Conservation (phyloP, 2,797 vertebrate genomes). For the Chelon labrosus region DNA sequence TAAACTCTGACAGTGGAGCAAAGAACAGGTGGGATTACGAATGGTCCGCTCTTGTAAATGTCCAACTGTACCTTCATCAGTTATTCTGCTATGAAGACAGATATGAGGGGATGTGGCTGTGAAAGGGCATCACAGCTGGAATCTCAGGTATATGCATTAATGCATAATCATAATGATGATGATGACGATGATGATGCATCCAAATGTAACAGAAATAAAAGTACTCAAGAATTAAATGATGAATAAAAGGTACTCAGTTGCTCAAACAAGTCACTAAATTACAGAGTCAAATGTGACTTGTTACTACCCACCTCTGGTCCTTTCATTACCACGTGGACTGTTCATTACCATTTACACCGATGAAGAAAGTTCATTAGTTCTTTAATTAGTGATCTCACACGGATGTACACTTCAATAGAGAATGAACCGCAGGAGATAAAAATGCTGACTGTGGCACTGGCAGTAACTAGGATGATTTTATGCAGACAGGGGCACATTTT, state of each 20-base stretch:
- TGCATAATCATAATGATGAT: not conserved
- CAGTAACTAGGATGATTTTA: constrained; percentile 68
- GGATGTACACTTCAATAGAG: constrained; percentile 40
- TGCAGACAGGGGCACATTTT: constrained; percentile 74
- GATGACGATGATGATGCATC: too few relatives aligned
- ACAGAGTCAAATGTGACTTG: not conserved
- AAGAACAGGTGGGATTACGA: too few relatives aligned
- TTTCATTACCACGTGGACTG: too few relatives aligned
- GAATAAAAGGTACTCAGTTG: not conserved
- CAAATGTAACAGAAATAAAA: not conserved
- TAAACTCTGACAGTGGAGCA: too few relatives aligned
- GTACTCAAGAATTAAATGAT: not conserved
- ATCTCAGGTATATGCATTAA: not conserved
- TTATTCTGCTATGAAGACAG: not conserved
- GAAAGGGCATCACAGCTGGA: not conserved
- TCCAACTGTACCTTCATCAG: not conserved
- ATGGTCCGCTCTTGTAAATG: not conserved
- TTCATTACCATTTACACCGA: constrained; percentile 26
- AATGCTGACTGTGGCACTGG: constrained; percentile 64
- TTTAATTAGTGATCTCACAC: constrained; percentile 47
- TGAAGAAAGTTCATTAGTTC: constrained; percentile 32
- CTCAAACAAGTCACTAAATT: not conserved
- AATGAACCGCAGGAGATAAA: constrained; percentile 48
- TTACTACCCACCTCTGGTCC: constrained; percentile 16
- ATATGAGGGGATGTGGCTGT: not conserved